Percentiles rank a stretch among this genome's conserved stretches.
phyloP scores from a whole-genome alignment of 2,113 vertebrate genomes.

The Desmodus rotundus region DNA sequence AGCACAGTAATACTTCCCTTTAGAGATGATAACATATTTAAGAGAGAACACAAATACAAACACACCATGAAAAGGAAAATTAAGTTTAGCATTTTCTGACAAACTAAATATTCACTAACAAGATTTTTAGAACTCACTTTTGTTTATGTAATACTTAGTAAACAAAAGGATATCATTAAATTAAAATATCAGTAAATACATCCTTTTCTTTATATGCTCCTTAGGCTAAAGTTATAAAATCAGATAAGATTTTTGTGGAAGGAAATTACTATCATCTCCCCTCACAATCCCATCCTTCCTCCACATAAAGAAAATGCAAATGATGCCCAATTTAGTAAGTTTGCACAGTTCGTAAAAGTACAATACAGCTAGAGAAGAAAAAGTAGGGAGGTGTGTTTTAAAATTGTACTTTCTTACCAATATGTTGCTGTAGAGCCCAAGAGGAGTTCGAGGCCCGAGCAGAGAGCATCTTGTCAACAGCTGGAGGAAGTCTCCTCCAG shows the following conservation, averaged over 20 bases:
- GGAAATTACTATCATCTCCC: not conserved
- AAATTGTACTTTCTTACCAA: conserved; percentile 78
- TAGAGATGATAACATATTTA: not conserved
- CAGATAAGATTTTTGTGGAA: not conserved
- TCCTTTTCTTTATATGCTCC: not conserved
- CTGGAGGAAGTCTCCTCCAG: conserved; percentile 84
- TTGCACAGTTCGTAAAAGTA: conserved; percentile 31
- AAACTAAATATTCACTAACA: conserved; percentile 39
- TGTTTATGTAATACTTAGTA: not conserved
- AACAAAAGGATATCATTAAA: not conserved
- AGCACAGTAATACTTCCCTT: not conserved
- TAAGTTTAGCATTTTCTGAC: conserved; percentile 14
- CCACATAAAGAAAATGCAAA: conserved; percentile 19
- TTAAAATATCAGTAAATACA: conserved; percentile 1
- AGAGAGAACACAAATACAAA: not conserved
- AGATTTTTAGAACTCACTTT: conserved; percentile 8
- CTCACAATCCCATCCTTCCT: not conserved
- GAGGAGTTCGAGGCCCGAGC: conserved; percentile 72
- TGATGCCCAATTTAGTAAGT: not conserved
- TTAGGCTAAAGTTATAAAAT: conserved; percentile 15
- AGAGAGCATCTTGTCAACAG: conserved; percentile 79
- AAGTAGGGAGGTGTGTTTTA: not conserved
- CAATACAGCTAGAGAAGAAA: not conserved
- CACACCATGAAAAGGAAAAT: not conserved
- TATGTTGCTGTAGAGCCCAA: conserved; percentile 76